phyloP scores from a whole-genome alignment of 2,113 vertebrate genomes.

The Archilochus colubris region DNA sequence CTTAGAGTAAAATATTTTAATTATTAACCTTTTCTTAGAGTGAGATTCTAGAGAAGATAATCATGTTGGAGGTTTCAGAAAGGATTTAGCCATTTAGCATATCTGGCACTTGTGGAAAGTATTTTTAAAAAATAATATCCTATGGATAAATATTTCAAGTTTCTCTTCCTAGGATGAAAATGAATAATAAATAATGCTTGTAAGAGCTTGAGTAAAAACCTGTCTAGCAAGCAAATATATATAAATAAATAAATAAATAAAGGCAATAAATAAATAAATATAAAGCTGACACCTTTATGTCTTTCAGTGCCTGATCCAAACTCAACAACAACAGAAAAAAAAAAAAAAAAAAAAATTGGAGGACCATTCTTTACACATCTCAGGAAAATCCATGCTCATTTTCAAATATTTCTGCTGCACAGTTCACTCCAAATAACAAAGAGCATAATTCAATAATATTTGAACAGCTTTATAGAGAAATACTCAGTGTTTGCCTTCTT shows the following conservation, averaged over 20 bases:
- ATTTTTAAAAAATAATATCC: conserved; percentile 64
- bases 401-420: background rate
- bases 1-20: conserved; percentile 45
- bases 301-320: background rate
- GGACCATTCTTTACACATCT: background rate
- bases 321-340: background rate
- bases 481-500: background rate
- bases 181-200: conserved; percentile 68
- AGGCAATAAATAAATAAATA: conserved; percentile 44
- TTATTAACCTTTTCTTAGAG: conserved; percentile 60
- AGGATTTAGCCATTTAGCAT: conserved; percentile 52
- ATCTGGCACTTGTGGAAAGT: conserved; percentile 14
- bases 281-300: background rate
- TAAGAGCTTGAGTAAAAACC: conserved; percentile 53
- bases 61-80: conserved; percentile 7
- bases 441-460: background rate
- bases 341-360: background rate
- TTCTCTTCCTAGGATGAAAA: conserved; percentile 62
- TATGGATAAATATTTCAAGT: conserved; percentile 71
- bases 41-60: conserved; percentile 36
- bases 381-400: background rate
- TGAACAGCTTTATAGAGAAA: background rate
- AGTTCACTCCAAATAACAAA: background rate
- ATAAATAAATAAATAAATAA: conserved; percentile 41
- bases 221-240: conserved; percentile 32